Base-by-base conservation (phyloP, 2,888 invertebrate genomes). In the Galerucella pusilla region DNA sequence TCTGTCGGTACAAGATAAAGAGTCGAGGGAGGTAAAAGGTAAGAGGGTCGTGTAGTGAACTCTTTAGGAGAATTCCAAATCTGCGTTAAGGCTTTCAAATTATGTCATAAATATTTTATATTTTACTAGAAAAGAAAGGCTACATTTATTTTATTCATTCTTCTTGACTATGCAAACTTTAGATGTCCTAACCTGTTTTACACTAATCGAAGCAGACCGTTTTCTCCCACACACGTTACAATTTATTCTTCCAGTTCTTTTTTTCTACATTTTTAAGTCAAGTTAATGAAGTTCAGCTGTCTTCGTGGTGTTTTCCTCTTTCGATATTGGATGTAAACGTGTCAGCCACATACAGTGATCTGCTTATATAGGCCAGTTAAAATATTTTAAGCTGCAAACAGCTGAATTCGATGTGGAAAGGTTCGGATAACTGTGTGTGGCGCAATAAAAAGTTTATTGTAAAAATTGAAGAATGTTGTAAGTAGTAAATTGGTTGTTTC, bases 291-390 rank as follows among this genome's bases (percentile, higher is more conserved):
- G 71, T 71, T 71, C 71, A 71, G 71, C 71, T 71, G 71, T 71
- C 64, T 28, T 64, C 35, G 14, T 74, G 64, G 59, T 73, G 75
- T 75, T 77, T 77, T 77, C 74, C 74, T 76, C 78, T 77, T 77
- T 75, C 75, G 78, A 77, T 83, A 83, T 81, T 81, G 81, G 82
- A 80, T 71, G 81, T 82, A 74, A 83, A 83, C 82, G 83, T 83
- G 84, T 83, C 83, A 79, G 79, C 81, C 80, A 81, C 74, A 83
- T 83, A 83, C 80, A 82, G 81, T 11, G 46, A 65, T 46, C 64
- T 45, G 46, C 20, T 46, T 46, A 46, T 65, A 65, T 65, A 65
- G 64, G 5, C 64, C 64, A 65, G 64, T 65, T 45, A 65, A 65
- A 65, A 57, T 57, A 57, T 16, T 10, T 28, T 20, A 16, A 54